Evolutionary conservation across 2,797 vertebrate genomes (phyloP).

Genomic region (Miichthys miiuy): DNA sequence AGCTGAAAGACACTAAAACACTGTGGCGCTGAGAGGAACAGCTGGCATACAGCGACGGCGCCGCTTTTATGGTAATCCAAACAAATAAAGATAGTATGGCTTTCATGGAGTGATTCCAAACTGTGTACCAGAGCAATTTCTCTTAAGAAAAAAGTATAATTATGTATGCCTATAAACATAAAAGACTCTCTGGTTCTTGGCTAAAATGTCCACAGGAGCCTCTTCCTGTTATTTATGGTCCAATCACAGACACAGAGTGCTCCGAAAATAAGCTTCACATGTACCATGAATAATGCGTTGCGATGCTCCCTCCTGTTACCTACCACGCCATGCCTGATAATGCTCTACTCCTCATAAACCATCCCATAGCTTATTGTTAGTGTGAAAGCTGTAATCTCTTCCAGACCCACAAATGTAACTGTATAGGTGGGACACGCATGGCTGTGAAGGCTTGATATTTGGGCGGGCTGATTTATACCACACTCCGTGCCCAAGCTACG

Average conservation of each 20-base stretch:
- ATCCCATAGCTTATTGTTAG: slow-evolving; percentile 49
- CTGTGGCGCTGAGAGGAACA: not conserved
- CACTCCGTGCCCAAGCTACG: slow-evolving; percentile 48
- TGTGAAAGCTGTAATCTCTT: slow-evolving; percentile 68
- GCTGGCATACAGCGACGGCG: too few species aligned
- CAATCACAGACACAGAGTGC: slow-evolving; percentile 39
- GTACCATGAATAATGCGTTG: slow-evolving; percentile 51
- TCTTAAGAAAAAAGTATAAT: not conserved
- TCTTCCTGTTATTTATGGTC: slow-evolving; percentile 43
- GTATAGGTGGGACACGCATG: slow-evolving; percentile 57
- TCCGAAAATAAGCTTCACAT: slow-evolving; percentile 58
- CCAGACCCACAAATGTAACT: slow-evolving; percentile 76
- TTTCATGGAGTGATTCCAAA: not conserved
- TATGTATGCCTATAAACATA: not conserved
- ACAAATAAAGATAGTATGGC: not conserved
- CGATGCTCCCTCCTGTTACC: slow-evolving; percentile 44
- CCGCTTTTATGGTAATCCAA: not conserved
- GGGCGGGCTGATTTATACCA: slow-evolving; percentile 67
- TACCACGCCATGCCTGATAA: slow-evolving; percentile 45
- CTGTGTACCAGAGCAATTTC: not conserved
- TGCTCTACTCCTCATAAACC: slow-evolving; percentile 56
- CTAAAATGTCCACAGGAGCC: slow-evolving; percentile 10
- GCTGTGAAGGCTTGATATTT: slow-evolving; percentile 45
- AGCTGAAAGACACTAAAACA: not conserved
- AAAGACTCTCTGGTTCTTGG: slow-evolving; percentile 6